Percentiles rank a stretch among this genome's conserved stretches.
These are phyloP conservation scores for Antheraea pernyi DNA, from an alignment of 1,140 invertebrate species.

Conservation along the genomic window DNA sequence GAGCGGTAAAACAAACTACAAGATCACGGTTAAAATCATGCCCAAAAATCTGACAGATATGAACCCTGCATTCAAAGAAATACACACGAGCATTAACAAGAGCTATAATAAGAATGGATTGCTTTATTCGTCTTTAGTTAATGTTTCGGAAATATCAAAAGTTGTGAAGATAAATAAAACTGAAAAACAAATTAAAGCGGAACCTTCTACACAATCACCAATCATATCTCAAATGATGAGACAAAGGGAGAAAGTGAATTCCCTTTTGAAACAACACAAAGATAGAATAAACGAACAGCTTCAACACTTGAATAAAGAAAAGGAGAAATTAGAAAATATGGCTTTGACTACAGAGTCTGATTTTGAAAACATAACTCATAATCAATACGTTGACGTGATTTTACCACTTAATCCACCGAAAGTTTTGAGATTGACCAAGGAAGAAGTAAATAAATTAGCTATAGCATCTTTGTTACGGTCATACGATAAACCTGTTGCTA, in stretches of 20 bases:
- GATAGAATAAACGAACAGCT: constrained; percentile 41
- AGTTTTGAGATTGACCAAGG: constrained; percentile 8
- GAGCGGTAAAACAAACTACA: constrained; percentile 40
- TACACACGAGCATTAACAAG: constrained; percentile 65
- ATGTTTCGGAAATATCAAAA: constrained; percentile 66
- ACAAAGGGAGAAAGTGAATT: constrained; percentile 39
- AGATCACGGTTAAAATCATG: constrained; percentile 55
- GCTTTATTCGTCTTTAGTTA: constrained; percentile 51
- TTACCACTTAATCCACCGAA: constrained; percentile 14
- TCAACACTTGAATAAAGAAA: constrained; percentile 36
- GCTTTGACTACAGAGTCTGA: constrained; percentile 12
- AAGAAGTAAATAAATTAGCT: constrained; percentile 5
- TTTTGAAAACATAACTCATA: not conserved
- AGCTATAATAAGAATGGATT: constrained; percentile 58
- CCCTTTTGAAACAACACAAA: constrained; percentile 41
- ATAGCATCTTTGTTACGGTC: constrained; percentile 10
- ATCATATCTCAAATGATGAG: constrained; percentile 20
- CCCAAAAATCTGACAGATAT: constrained; percentile 48
- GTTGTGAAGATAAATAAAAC: constrained; percentile 48
- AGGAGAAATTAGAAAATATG: constrained; percentile 24
- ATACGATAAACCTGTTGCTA: constrained; percentile 1
- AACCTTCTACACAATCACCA: constrained; percentile 4
- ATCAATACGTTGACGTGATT: constrained; percentile 9
- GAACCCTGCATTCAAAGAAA: constrained; percentile 57
- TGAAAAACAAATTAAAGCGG: not conserved